Evolutionary conservation across 1,140 invertebrate genomes (phyloP), one percentile per base, ranked within the genome.

Genomic region (Oscheius sp.): DNA sequence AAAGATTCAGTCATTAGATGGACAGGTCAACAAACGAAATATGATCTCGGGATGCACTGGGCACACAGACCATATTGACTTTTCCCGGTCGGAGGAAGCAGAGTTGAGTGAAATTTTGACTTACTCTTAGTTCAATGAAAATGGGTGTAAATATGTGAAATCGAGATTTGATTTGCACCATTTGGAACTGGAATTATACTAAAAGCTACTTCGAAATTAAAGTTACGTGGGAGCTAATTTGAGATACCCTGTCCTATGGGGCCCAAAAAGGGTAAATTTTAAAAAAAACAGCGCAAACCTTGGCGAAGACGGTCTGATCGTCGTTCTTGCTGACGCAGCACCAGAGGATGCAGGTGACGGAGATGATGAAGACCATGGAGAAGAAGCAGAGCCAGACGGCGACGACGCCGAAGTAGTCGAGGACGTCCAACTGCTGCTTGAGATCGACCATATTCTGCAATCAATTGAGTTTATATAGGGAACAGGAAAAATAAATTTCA

Each of bases 271-370:
- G n/a, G n/a, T n/a, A n/a, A n/a, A n/a, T n/a, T n/a, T n/a, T 38
- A 28, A 4, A 3, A 10, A 7, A 20, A 34, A 71, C 31, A 79
- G 46, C 13, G 78, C 70, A 59, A 42, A 83, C 80, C 65, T 82
- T 82, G 35, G 80, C 76, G 61, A 81, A 82, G 20, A 83, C 81
- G 34, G 81, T 82, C 20, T 63, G 58, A 61, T 75, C 75, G 58
- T 82, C 80, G 23, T 80, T 73, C 31, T 82, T 81, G 3, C 70
- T 68, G 15, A 82, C 81, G 58, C 80, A 82, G 55, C 79, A 82
- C 81, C 81, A 82, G 28, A 82, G 77, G 67, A 82, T 82, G 74
- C 80, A 82, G 2, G 80, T 82, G n/a, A 82, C 77, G 42, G 80
- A 82, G 52, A 82, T 80, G 29, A 82, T 77, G 59, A 82, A 82